Base-by-base conservation (phyloP, 1,140 invertebrate species). In the Temnothorax curvispinosus region DNA sequence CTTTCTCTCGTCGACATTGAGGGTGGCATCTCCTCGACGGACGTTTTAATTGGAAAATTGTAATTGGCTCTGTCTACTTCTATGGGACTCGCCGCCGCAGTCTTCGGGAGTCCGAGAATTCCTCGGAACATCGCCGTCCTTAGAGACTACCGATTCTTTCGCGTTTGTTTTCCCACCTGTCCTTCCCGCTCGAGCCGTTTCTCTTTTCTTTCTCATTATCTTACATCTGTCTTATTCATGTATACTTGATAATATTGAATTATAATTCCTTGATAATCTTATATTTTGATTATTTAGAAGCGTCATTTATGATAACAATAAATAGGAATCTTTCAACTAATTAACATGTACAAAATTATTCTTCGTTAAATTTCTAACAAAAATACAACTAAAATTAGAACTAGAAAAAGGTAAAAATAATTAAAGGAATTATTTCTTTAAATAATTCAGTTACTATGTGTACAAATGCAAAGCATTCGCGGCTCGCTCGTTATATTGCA, bases 1-100 rank as follows among this genome's bases (percentile, higher is more conserved):
- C 77, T 87, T 71, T 85, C 52, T 64, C 80, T 72, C 72, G 72
- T 69, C 87, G 74, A 71, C 74, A 74, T 72, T 32, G 44, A 85
- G 54, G 18, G n/a, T 41, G 52, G 62, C 85, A 80, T 90, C 88
- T 87, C 50, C 78, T 84, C 90, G 90, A 87, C 54, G 77, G 72
- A 90, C 89, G 85, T 89, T 92, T 92, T 92, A 93, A 93, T 93
- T 92, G 91, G 92, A 92, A 93, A 92, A 93, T 91, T 89, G 87
- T 92, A 93, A 93, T 93, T 93, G 90, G 88, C 84, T 32, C 89
- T 87, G 88, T 87, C 89, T 87, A 71, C 88, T 90, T 76, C 58
- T 64, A 86, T 52, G 58, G 64, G 56, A 27, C 35, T 21, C 47
- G 18, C 54, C 50, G 60, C 71, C 78, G 18, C 82, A 65, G 74